Conservation (phyloP, 2,797 vertebrate genomes). For the Cygnus olor region DNA sequence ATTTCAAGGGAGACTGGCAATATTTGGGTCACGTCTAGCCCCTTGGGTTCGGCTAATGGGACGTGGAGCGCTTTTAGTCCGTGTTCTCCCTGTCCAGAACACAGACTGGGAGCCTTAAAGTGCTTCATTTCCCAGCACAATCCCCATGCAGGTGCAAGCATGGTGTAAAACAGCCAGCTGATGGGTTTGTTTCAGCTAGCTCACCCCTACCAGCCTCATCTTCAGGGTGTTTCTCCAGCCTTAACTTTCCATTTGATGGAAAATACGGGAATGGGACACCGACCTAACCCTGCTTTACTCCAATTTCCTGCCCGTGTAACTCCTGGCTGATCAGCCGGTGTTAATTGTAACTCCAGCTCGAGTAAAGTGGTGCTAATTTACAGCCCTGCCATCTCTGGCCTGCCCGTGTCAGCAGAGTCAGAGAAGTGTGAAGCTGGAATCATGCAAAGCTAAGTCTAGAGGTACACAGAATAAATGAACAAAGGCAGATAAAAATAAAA, state of each 20-base stretch:
- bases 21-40: background rate
- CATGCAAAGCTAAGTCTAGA: background rate
- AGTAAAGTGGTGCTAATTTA: background rate
- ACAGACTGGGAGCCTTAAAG: background rate
- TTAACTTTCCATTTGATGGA: background rate
- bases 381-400: background rate
- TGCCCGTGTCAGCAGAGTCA: background rate
- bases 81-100: background rate
- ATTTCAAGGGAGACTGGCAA: background rate
- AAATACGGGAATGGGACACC: background rate
- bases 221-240: background rate
- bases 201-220: background rate
- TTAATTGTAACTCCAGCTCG: background rate
- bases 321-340: background rate
- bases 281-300: background rate
- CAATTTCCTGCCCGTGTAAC: background rate
- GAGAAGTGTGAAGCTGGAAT: background rate
- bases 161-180: background rate
- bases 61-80: background rate
- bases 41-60: background rate
- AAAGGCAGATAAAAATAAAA: background rate
- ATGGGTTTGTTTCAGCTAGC: background rate
- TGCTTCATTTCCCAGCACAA: background rate
- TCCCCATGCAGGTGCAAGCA: background rate
- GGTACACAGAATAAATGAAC: background rate